Conservation (phyloP, 2,888 invertebrate genomes). For the Lepidochitona cinerea region DNA sequence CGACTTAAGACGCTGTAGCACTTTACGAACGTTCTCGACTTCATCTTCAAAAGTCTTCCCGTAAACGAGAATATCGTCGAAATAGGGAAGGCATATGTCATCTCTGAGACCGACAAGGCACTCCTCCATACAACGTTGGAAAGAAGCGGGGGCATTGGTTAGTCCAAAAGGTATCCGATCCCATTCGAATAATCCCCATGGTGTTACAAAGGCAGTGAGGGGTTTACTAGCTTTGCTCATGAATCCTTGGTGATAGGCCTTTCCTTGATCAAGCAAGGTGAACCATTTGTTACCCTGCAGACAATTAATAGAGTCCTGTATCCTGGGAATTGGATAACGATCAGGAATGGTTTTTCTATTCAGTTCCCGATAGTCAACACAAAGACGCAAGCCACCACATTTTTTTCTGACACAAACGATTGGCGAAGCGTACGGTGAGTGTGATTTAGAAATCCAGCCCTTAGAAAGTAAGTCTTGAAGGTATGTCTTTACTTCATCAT, state of each 20-base stretch:
- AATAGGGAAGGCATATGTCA: conserved; percentile 19
- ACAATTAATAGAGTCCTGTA: conserved; percentile 20
- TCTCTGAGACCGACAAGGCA: conserved; percentile 11
- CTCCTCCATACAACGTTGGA: conserved; percentile 16
- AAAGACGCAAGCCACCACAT: conserved; percentile 22
- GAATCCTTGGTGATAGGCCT: conserved; percentile 29
- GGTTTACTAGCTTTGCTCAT: conserved; percentile 12
- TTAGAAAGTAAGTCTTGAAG: conserved; percentile 22
- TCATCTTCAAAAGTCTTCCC: conserved; percentile 9
- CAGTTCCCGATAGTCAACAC: conserved; percentile 23
- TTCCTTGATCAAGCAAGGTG: conserved; percentile 18
- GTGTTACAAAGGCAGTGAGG: conserved; percentile 29
- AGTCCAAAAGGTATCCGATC: conserved; percentile 26
- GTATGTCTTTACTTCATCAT: conserved; percentile 38
- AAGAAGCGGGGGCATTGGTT: conserved; percentile 20
- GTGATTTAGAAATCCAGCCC: conserved; percentile 27
- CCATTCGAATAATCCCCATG: conserved; percentile 28
- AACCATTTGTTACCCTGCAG: conserved; percentile 29
- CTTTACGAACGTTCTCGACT: conserved; percentile 4
- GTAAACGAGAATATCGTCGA: conserved; percentile 12
- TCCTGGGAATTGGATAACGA: conserved; percentile 24
- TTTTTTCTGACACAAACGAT: conserved; percentile 25
- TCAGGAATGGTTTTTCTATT: conserved; percentile 23
- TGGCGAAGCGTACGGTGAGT: conserved; percentile 20
- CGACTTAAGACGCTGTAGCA: background rate